Percentiles rank a stretch among this genome's conserved stretches.
Conservation (phyloP, 2,888 invertebrate species). For the Chesias legatella region DNA sequence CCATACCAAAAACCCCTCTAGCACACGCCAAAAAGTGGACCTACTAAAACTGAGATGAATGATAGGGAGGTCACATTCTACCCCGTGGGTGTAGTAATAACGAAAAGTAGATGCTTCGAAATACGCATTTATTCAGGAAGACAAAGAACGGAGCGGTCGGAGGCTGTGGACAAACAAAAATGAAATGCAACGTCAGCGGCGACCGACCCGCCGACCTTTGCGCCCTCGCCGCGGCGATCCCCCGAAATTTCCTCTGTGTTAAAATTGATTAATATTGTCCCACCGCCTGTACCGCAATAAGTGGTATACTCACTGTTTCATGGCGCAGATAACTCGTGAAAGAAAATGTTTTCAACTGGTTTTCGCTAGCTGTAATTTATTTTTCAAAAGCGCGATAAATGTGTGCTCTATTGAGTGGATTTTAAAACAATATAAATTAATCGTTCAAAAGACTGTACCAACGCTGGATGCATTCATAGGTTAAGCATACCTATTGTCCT, state of each 20-base stretch:
- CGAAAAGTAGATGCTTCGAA: conserved; percentile 63
- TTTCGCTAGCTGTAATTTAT: conserved; percentile 45
- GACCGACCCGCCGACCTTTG: conserved; percentile 58
- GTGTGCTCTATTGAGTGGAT: conserved; percentile 46
- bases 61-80: conserved; percentile 41
- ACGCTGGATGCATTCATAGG: conserved; percentile 44
- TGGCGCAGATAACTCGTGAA: conserved; percentile 47
- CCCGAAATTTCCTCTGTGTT: conserved; percentile 62
- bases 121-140: conserved; percentile 66
- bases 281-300: conserved; percentile 54
- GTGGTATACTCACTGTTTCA: conserved; percentile 53
- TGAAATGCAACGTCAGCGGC: conserved; percentile 70
- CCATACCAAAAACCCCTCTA: conserved; percentile 26
- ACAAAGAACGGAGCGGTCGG: conserved; percentile 60
- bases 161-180: conserved; percentile 65
- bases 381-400: conserved; percentile 44
- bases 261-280: conserved; percentile 74
- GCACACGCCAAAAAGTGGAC: conserved; percentile 24
- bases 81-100: conserved; percentile 51
- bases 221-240: conserved; percentile 49
- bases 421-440: conserved; percentile 53
- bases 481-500: conserved; percentile 35
- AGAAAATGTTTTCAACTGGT: conserved; percentile 52
- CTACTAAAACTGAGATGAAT: conserved; percentile 35
- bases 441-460: conserved; percentile 46